Base-by-base conservation (phyloP, 2,888 invertebrate species). In the Noctuana brunneofusca region DNA sequence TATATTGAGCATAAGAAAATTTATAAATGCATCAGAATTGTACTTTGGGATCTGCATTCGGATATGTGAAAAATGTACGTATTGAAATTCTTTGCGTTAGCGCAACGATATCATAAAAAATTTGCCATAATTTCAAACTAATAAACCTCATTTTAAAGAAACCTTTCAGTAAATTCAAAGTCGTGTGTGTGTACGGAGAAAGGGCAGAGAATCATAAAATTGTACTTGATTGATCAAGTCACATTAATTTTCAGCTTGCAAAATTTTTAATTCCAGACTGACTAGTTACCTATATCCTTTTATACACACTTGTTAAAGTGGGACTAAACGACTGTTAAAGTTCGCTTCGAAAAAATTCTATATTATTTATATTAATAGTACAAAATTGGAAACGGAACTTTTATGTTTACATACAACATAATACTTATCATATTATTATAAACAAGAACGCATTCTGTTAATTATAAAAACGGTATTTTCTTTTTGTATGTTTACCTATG, bases 1-100 rank as follows among this genome's bases (percentile, higher is more conserved):
- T 12, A 30, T 30, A 30, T 52, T 56, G 55, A 56, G 49, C 35
- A n/a, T 12, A 63, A 52, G 38, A 54, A 54, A n/a, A 49, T 49
- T 49, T 35, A 64, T 66, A 63, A 64, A 66, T 64, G 63, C 38
- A 63, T 60, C 65, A 48, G 16, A 62, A 52, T 58, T 62, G 52
- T 49, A 55, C 54, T 48, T 50, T 60, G 54, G 58, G 56, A 59
- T 56, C 58, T 49, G 41, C 46, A 54, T n/a, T n/a, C n/a, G 69
- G 68, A 68, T 67, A 67, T 68, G 68, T 69, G 64, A 68, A 70
- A 65, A 65, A 74, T 73, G 71, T 74, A 71, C 64, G 73, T 64
- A 62, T 54, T 4, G 3, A 20, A 18, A 18, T 38, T 12, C 11
- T 20, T 46, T 0, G 43, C 18, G 43, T 14, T 46, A 20, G 20